Evolutionary conservation across 92 coral and sea anemone species (phyloP), one percentile per base, ranked within the genome.

Genomic region (Bergia puertoricense): DNA sequence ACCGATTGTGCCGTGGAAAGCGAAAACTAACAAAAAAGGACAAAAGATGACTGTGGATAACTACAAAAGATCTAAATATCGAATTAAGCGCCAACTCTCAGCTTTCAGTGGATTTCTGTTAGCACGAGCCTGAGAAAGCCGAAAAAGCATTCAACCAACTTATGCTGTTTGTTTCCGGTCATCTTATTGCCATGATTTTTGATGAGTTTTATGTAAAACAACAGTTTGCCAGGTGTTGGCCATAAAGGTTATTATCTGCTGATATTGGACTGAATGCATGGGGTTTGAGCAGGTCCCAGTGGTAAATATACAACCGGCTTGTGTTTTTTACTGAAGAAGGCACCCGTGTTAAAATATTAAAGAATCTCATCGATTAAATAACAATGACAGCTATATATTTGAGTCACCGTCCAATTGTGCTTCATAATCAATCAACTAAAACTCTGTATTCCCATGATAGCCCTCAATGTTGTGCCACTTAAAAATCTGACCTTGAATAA

Each of bases 191-290:
- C 44, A 20, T 38, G 15, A 37, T 56, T 37, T 15, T 18, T 18
- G 30, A 62, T 15, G 20, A 4, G 69, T 54, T 37, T 56, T 79
- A 54, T 79, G 66, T 79, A 79, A 79, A 37, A 79, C 38, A 80
- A 57, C 73, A 36, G 18, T 38, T 59, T 59, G 43, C 87, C 87
- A 84, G 87, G 77, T 84, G 87, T 71, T 39, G 16, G 11, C 75
- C 41, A 54, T 18, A 84, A 84, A 42, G 77, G 87, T 23, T 39
- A 84, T 68, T 23, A 83, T 69, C 13, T 15, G 42, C 5, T 13
- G 76, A 83, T 83, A 83, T 83, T 83, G 77, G 78, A 68, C 86
- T 30, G 77, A 41, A 23, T 51, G 67, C 77, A 83, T 30, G 86
- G 65, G 16, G 59, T 48, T 16, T 23, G 14, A 30, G 66, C 86